Base-by-base conservation (phyloP, 2,797 vertebrate species). In the Oceanodroma leucorhoa region DNA sequence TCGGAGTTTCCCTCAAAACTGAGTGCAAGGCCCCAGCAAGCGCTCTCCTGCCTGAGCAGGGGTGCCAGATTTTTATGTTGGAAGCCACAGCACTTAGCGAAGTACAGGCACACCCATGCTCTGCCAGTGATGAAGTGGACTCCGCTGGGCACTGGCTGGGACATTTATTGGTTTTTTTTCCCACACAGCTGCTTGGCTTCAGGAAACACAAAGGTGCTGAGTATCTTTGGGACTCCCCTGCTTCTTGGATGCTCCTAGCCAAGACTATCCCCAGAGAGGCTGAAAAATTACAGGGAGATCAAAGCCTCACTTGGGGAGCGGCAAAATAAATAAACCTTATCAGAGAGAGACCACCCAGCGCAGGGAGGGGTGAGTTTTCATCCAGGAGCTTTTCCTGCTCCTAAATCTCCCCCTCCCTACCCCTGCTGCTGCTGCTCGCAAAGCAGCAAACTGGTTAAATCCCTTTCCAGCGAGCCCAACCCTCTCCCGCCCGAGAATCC, bases 1-100 rank as follows among this genome's bases (percentile, higher is more conserved):
- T 11, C 10, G 50, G 50, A 13, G 45, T 36, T 78, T 75, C 55
- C 48, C 71, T 76, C 19, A 3, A 10, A 40, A 54, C 1, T 0
- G 5, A 41, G 60, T 0, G 3, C 22, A 11, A 55, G 57, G 45
- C 15, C 2, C 2, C n/a, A 18, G 51, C 38, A 9, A 19, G 27
- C 40, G 0, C 21, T 30, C 32, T 17, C 34, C 38, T 13, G n/a
- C 23, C 16, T 2, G 7, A 64, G 69, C 40, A 14, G 41, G 20
- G 54, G 50, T 30, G 36, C 11, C 65, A 43, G 48, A 11, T 1
- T 15, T 1, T 23, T 16, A 1, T 32, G 69, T 0, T 3, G 9
- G 36, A 24, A 84, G 41, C 58, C 4, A 1, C 23, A 34, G 86
- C n/a, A 6, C 26, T 58, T 2, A 0, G 30, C 30, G 14, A 29